phyloP scores from a whole-genome alignment of 2,888 invertebrate species.

The Stenurella melanura region DNA sequence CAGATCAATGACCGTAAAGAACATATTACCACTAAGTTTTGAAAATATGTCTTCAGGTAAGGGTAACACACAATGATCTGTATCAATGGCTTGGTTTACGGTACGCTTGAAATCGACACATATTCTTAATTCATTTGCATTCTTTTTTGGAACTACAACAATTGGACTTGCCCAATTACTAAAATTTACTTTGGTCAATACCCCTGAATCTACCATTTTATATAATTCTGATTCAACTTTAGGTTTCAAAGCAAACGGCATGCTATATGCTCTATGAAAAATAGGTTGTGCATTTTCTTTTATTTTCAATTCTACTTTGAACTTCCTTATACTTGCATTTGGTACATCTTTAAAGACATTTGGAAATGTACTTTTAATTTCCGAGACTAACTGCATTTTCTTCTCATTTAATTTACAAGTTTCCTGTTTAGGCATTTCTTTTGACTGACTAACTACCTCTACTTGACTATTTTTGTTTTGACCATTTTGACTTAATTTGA shows the following conservation, averaged over 20 bases:
- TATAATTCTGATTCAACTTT: conserved; percentile 57
- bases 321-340: conserved; percentile 19
- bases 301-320: conserved; percentile 22
- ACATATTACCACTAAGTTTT: conserved; percentile 54
- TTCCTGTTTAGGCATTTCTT: background rate
- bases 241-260: conserved; percentile 53
- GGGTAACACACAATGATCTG: conserved; percentile 63
- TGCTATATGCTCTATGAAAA: conserved; percentile 38
- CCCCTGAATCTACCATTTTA: conserved; percentile 48
- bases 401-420: background rate
- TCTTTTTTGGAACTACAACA: conserved; percentile 62
- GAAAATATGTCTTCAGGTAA: conserved; percentile 62
- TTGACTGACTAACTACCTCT: no score
- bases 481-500: background rate
- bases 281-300: conserved; percentile 32
- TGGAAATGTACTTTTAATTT: conserved; percentile 13
- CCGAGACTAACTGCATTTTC: background rate
- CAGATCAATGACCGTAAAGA: conserved; percentile 59
- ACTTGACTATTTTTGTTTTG: background rate
- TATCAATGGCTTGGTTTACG: conserved; percentile 56
- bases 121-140: conserved; percentile 58
- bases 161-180: conserved; percentile 63
- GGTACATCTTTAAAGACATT: conserved; percentile 23
- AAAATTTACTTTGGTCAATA: conserved; percentile 53
- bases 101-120: conserved; percentile 65